phyloP scores from a whole-genome alignment of 2,113 vertebrate genomes.

The Tyto alba region DNA sequence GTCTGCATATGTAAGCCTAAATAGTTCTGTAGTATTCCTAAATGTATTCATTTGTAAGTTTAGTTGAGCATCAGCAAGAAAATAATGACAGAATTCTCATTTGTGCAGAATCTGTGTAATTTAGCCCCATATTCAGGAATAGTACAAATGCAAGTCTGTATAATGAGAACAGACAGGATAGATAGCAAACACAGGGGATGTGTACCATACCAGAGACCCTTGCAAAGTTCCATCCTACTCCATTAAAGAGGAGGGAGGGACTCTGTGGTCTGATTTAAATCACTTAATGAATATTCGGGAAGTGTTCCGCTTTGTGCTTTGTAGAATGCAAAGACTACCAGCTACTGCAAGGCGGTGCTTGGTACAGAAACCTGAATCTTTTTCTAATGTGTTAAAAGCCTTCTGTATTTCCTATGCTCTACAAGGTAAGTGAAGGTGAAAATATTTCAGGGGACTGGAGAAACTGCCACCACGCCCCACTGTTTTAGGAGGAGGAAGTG shows the following conservation, averaged over 20 bases:
- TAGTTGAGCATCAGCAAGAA: not conserved
- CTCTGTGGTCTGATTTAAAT: not conserved
- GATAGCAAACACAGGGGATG: not conserved
- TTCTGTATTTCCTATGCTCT: not conserved
- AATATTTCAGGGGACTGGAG: not conserved
- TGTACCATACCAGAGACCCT: not conserved
- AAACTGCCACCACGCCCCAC: not conserved
- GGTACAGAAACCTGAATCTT: not conserved
- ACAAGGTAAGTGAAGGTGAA: not conserved
- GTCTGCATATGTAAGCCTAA: not conserved
- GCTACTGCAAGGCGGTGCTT: not conserved
- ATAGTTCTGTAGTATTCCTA: not conserved
- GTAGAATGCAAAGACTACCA: not conserved
- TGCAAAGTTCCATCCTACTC: not conserved
- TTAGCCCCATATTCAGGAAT: not conserved
- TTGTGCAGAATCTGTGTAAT: not conserved
- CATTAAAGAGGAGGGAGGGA: not conserved
- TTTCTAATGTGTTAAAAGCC: not conserved
- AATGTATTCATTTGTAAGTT: not conserved
- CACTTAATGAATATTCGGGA: not conserved
- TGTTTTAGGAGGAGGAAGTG: not conserved
- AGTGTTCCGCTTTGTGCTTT: not conserved
- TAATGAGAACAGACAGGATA: not conserved
- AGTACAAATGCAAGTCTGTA: not conserved
- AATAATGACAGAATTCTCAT: not conserved